Conservation (phyloP, 2,888 invertebrate species). For the Biston stratarius region DNA sequence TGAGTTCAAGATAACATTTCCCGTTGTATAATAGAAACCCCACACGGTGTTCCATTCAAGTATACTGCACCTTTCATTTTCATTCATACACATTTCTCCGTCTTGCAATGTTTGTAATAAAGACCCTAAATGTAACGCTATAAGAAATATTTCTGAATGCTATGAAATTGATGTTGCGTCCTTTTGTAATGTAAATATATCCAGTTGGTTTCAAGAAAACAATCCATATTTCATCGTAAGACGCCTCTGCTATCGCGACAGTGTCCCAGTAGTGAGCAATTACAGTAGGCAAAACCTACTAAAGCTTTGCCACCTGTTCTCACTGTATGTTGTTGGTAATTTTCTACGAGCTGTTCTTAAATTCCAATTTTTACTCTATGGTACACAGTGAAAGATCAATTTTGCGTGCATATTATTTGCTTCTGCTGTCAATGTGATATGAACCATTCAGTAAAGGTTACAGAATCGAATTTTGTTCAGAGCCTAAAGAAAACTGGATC, state of each 20-base stretch:
- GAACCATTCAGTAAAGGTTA: conserved; percentile 43
- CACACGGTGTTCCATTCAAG: conserved; percentile 51
- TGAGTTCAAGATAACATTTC: conserved; percentile 31
- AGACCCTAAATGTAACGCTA: neutral
- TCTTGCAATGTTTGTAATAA: neutral
- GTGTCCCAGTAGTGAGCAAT: conserved; percentile 73
- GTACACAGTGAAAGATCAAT: conserved; percentile 39
- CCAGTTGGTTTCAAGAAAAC: conserved; percentile 50
- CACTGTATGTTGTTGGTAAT: conserved; percentile 73
- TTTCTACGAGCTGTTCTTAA: conserved; percentile 50
- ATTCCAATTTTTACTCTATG: conserved; percentile 49
- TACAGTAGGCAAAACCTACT: conserved; percentile 75
- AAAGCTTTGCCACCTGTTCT: conserved; percentile 78
- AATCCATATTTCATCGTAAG: conserved; percentile 67
- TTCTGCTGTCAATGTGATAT: conserved; percentile 44
- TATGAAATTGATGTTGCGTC: conserved; percentile 2
- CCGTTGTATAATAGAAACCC: conserved; percentile 46
- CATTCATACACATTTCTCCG: conserved; percentile 33
- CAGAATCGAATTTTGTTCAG: conserved; percentile 52
- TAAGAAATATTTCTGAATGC: conserved; percentile 23
- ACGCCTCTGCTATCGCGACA: conserved; percentile 69
- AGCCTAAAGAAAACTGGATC: conserved; percentile 33
- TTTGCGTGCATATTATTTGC: conserved; percentile 39
- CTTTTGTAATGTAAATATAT: conserved; percentile 29
- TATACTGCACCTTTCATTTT: conserved; percentile 32